Percentiles rank a stretch among this genome's conserved stretches.
Evolutionary conservation across 2,888 invertebrate species (phyloP).

Genomic region (Cephus pulcher): DNA sequence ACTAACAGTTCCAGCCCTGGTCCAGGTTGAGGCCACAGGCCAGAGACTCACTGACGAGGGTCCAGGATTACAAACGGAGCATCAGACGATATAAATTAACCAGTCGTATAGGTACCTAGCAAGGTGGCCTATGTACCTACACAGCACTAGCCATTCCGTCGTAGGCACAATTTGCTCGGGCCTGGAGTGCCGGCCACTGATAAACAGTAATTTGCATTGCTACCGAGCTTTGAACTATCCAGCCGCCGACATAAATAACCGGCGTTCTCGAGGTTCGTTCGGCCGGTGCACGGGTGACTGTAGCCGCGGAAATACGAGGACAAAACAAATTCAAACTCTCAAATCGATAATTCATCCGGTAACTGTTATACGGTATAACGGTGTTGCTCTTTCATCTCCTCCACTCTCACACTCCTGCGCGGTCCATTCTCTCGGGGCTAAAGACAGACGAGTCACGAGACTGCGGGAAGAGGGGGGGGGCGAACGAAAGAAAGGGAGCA

Average conservation of each 20-base stretch:
- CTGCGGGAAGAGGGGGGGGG: neutral
- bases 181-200: slow-evolving; percentile 36
- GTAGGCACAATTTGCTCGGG: slow-evolving; percentile 37
- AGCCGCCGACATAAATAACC: slow-evolving; percentile 39
- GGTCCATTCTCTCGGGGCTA: neutral
- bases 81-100: slow-evolving; percentile 32
- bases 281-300: neutral
- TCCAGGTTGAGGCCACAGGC: slow-evolving; percentile 10
- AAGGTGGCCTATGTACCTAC: slow-evolving; percentile 21
- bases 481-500: neutral
- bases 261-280: neutral
- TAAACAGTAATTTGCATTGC: slow-evolving; percentile 51
- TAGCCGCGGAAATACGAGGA: neutral
- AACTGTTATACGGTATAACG: neutral
- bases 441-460: neutral
- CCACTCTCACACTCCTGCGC: neutral
- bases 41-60: slow-evolving; percentile 40
- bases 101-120: slow-evolving; percentile 9
- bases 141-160: slow-evolving; percentile 36
- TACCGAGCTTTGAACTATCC: slow-evolving; percentile 34
- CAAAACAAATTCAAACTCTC: neutral
- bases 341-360: neutral
- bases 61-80: slow-evolving; percentile 46
- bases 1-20: slow-evolving; percentile 22
- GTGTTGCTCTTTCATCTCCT: neutral